phyloP scores from a whole-genome alignment of 2,797 vertebrate genomes.

The Neosilurus mollespiculum region DNA sequence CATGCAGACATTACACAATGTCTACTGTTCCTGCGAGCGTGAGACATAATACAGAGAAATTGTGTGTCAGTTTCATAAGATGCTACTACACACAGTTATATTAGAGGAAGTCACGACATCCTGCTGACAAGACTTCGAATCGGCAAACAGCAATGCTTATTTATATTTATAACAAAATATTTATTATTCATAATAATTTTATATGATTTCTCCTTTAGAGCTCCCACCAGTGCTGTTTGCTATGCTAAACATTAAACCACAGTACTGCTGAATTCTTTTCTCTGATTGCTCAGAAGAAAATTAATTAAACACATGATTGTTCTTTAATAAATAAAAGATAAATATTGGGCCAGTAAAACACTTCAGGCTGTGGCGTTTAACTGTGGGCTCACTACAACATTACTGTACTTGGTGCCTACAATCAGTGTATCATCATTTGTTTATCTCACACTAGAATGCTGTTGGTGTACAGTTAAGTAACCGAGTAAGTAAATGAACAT shows the following conservation, averaged over 20 bases:
- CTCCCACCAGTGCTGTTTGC: not conserved
- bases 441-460: not conserved
- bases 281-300: not conserved
- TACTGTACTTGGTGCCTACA: not conserved
- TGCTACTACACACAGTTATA: not conserved
- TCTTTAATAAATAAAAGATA: not conserved
- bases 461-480: not conserved
- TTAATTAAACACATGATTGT: not conserved
- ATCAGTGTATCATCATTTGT: not conserved
- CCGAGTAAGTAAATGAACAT: not conserved
- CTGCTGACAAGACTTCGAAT: not conserved
- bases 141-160: not conserved
- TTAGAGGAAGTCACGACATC: not conserved
- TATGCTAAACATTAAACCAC: not conserved
- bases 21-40: conserved; percentile 50
- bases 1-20: not conserved
- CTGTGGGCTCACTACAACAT: not conserved
- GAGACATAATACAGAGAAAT: conserved; percentile 54
- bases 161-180: not conserved
- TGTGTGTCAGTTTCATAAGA: not conserved
- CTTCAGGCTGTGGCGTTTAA: not conserved
- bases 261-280: not conserved
- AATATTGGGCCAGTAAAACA: not conserved
- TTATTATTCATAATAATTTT: not conserved
- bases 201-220: not conserved